Base-by-base conservation (phyloP, 2,113 vertebrate species). In the Rhinichthys klamathensis region DNA sequence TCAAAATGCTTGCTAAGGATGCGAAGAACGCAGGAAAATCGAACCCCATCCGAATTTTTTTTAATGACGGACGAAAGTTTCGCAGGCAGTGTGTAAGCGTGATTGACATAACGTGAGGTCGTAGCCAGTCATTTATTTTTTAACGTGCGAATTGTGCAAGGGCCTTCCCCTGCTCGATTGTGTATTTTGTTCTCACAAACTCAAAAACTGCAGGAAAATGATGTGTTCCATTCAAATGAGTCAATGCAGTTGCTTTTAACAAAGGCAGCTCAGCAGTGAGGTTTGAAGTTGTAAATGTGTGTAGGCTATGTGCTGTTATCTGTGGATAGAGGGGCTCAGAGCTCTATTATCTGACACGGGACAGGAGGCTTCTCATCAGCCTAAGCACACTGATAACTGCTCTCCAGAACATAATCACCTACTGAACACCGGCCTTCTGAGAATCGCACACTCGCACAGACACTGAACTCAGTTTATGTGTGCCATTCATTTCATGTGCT, bases 391-490 rank as follows among this genome's bases (percentile, higher is more conserved):
- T 90, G 94, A 95, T 94, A 95, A 93, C 92, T 86, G 85, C 91
- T 72, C 85, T 86, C 76, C 74, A 85, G 84, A 88, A 78, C 76
- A 90, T 93, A 94, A 94, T 94, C 94, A 93, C 88, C 86, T 87
- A 86, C 88, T 65, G 84, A 88, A 91, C 90, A 92, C 89, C 92
- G 91, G 83, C 87, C 90, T 94, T 93, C 92, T 90, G 80, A 93
- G 92, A 92, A 95, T 87, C 44, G 25, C 61, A 80, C 89, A 84
- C 41, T 85, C 58, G 82, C 65, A 80, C 30, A 51, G 21, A 78
- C 63, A 56, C 46, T 27, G 74, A 65, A 86, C 72, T 27, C 49
- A 49, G 30, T 82, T 74, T 30, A 30, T 30, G 30, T 30, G 30
- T 30, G 30, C 30, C 30, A 30, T 30, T 30, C 1, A 30, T 30